Evolutionary conservation across 2,888 invertebrate species (phyloP).

Genomic region (Phalera bucephala): DNA sequence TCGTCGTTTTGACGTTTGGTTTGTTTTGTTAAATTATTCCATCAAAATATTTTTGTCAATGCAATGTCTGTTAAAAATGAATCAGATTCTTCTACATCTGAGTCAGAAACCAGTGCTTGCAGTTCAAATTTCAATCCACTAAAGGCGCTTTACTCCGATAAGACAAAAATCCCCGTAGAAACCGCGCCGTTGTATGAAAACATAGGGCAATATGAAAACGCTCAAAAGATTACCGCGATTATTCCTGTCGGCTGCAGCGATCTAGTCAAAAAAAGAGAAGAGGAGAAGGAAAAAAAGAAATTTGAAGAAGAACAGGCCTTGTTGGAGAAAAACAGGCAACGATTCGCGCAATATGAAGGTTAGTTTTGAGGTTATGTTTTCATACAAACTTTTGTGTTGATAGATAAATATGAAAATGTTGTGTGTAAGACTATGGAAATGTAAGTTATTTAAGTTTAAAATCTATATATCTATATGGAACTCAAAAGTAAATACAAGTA

Average conservation of each 20-base stretch:
- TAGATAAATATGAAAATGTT: no score
- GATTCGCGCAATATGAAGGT: constrained; percentile 69
- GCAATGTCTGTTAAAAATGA: constrained; percentile 52
- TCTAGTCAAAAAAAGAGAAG: constrained; percentile 53
- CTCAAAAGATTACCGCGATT: constrained; percentile 38
- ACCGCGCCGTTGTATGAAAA: constrained; percentile 87
- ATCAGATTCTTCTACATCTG: constrained; percentile 66
- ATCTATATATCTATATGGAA: no score
- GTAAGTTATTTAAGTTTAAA: no score
- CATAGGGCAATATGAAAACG: constrained; percentile 81
- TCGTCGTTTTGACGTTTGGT: background rate
- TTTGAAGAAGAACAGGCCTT: constrained; percentile 44
- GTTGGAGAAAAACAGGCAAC: constrained; percentile 62
- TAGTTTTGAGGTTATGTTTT: constrained; percentile 67
- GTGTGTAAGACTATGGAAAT: no score
- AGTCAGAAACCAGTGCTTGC: constrained; percentile 65
- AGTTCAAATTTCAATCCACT: constrained; percentile 86
- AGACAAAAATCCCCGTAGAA: constrained; percentile 77
- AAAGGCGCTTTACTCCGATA: constrained; percentile 85
- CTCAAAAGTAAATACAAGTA: no score
- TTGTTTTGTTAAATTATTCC: constrained; percentile 1
- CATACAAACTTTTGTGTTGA: no score
- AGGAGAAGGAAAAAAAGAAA: constrained; percentile 51
- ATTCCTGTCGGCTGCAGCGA: constrained; percentile 54
- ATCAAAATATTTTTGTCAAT: background rate